Evolutionary conservation across 2,888 invertebrate species (phyloP), one percentile per base, ranked within the genome.

Genomic region (Oscheius sp.): DNA sequence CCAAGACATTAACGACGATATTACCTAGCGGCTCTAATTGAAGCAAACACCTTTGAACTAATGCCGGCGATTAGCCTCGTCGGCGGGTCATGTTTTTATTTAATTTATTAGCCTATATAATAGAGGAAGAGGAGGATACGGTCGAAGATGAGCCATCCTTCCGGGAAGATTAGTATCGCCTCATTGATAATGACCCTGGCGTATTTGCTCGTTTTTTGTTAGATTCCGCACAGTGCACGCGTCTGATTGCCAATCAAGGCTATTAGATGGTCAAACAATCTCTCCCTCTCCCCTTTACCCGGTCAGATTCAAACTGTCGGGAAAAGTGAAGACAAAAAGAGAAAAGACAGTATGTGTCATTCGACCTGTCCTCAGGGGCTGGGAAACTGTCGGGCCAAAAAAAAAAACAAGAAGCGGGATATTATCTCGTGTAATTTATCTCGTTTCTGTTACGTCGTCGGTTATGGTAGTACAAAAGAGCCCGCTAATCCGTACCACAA

Each of bases 381-480:
- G 35, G 35, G 35, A 35, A 35, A 12, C 27, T 58, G 23, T 58
- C 25, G 29, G 58, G n/a, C 58, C 21, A 18, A 2, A 18, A 18
- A 9, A 35, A 9, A 35, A 35, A 35, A 35, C 35, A 35, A 35
- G 35, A 9, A 35, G 35, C 5, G 9, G 16, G 58, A 45, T 61
- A 61, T 61, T 61, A 61, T 61, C 61, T 61, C 43, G 41, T 41
- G 61, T 41, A 61, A 61, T 61, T 61, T 61, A 61, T 61, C 61
- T n/a, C 43, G 43, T 23, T 43, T 61, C 61, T 52, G 66, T 66
- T 66, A 35, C 66, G 66, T 35, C 49, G 49, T 3, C 66, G 66
- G 66, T 66, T 66, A 66, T 66, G 66, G 66, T 66, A 66, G 66
- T 52, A 18, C 66, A 66, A 66, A 66, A 66, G 66, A 66, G n/a